Conservation (phyloP, 1,140 invertebrate genomes). For the Delia radicum region DNA sequence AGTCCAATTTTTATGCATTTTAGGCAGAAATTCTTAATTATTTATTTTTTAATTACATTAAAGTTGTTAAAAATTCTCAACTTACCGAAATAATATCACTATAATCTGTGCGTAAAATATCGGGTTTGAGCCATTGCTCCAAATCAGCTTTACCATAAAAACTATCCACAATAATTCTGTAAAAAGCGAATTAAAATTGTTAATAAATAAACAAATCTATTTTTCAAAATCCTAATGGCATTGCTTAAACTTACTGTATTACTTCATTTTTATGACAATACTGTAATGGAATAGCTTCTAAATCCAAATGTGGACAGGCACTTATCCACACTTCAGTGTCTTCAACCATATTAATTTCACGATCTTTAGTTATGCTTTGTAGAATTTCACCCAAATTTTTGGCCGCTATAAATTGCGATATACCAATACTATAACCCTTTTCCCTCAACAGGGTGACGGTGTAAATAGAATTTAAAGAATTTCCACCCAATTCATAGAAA, state of each 20-base stretch:
- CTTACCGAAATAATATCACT: slow-evolving; percentile 62
- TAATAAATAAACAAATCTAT: background rate
- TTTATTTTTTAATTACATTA: background rate
- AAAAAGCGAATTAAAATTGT: slow-evolving; percentile 30
- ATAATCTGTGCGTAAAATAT: slow-evolving; percentile 68
- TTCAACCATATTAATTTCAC: slow-evolving; percentile 37
- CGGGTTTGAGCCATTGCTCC: slow-evolving; percentile 71
- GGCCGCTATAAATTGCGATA: slow-evolving; percentile 77
- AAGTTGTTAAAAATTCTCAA: background rate
- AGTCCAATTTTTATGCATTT: no score
- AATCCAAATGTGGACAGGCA: slow-evolving; percentile 54
- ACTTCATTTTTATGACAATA: slow-evolving; percentile 66
- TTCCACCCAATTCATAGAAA: slow-evolving; percentile 83
- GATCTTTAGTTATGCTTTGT: slow-evolving; percentile 57
- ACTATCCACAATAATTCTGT: slow-evolving; percentile 77
- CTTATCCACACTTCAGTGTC: slow-evolving; percentile 40
- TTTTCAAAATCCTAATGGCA: background rate
- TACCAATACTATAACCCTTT: slow-evolving; percentile 74
- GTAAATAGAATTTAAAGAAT: slow-evolving; percentile 81
- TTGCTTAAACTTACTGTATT: slow-evolving; percentile 56
- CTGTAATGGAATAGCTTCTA: slow-evolving; percentile 61
- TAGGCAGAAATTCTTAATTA: no score
- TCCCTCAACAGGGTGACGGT: slow-evolving; percentile 77
- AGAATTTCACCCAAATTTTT: slow-evolving; percentile 69
- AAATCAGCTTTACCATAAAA: slow-evolving; percentile 83